Conservation (phyloP, 2,888 invertebrate genomes). For the Leucophenga montana region DNA sequence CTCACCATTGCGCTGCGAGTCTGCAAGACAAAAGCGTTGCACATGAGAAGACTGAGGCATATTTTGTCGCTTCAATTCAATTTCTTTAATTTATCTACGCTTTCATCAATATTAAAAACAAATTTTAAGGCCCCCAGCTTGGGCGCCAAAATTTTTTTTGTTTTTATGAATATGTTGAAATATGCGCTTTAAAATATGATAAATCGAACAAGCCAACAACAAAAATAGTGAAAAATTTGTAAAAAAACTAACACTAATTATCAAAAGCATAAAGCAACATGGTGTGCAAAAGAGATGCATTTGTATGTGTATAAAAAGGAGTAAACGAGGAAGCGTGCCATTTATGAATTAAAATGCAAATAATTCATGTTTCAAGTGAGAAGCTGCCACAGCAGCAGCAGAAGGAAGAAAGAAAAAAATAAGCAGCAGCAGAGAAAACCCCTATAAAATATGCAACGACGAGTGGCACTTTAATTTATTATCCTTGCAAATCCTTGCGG, state of each 20-base stretch:
- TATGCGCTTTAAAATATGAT: slow-evolving; percentile 53
- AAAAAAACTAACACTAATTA: slow-evolving; percentile 55
- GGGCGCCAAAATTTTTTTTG: too few relatives aligned
- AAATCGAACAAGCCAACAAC: slow-evolving; percentile 40
- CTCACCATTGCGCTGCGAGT: too few relatives aligned
- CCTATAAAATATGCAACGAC: slow-evolving; percentile 32
- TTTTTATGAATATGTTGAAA: slow-evolving; percentile 44
- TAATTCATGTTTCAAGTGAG: slow-evolving; percentile 52
- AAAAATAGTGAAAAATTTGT: background rate
- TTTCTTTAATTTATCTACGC: too few relatives aligned
- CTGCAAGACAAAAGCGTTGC: too few relatives aligned
- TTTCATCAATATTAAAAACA: too few relatives aligned
- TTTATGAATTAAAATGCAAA: slow-evolving; percentile 58
- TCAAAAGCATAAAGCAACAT: slow-evolving; percentile 44
- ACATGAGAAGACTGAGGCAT: too few relatives aligned
- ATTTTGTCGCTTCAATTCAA: too few relatives aligned
- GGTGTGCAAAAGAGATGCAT: background rate
- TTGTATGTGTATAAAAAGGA: slow-evolving; percentile 1
- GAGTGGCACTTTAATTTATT: slow-evolving; percentile 29
- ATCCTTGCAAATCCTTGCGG: slow-evolving; percentile 28
- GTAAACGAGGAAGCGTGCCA: slow-evolving; percentile 35
- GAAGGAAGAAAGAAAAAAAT: background rate
- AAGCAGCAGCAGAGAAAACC: background rate
- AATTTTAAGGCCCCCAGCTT: too few relatives aligned
- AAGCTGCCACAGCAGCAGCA: background rate